Evolutionary conservation across 1,140 invertebrate species (phyloP), one percentile per base, ranked within the genome.

Genomic region (Kradibia gibbosae): DNA sequence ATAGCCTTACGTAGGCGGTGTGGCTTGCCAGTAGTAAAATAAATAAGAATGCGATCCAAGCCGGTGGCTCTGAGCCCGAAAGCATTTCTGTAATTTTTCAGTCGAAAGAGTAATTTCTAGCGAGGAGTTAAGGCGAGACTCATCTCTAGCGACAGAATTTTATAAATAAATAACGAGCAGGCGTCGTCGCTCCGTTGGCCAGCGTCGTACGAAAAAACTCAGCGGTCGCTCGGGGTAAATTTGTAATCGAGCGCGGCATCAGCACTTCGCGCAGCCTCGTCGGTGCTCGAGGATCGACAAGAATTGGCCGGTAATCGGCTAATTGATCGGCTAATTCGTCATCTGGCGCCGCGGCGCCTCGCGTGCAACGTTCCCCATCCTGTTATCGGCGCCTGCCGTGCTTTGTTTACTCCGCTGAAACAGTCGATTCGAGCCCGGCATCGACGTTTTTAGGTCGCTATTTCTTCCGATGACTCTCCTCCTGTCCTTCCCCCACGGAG

Each of bases 271-370:
- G n/a, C n/a, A n/a, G n/a, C n/a, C n/a, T 2, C 5, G 25, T 3
- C 22, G 55, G 10, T 0, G 11, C 13, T 17, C 3, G 34, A 3
- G 36, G 15, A 13, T 28, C 48, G 4, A 45, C 36, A 62, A 76
- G 36, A 39, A 76, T 62, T 28, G 36, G 39, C 7, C 25, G 45
- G 17, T 75, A 78, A 78, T 78, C 53, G 55, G 76, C 76, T 36
- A 78, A 71, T 78, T 57, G 65, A 78, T 71, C 39, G 28, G 77
- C 42, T 57, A 62, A 78, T 50, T 67, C 20, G 28, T 13, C 28
- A 45, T 28, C 28, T 20, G 28, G 39, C 22, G 36, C 25, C 57
- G 17, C 34, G 31, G 15, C 34, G 34, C 34, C 15, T 31, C 57
- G 10, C 3, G 4, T 62, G 20, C 10, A 34, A 4, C 17, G 17